Evolutionary conservation across 2,113 vertebrate species (phyloP), one percentile per base, ranked within the genome.

Genomic region (Polypterus senegalus): DNA sequence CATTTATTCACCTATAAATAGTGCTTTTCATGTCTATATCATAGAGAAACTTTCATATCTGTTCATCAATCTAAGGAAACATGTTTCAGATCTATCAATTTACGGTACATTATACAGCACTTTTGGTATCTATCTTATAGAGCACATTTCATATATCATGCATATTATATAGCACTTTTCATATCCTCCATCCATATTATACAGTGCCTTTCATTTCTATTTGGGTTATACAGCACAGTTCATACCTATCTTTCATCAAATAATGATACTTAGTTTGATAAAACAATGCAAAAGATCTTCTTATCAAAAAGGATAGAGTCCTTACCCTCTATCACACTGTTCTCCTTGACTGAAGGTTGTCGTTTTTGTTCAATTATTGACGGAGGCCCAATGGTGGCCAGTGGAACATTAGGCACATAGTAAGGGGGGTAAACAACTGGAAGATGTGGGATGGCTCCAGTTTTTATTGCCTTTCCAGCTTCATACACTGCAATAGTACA

Each of bases 381-480:
- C 59, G 88, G 82, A 56, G 92, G 83, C 0, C 86, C 83, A 52
- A 86, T 74, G 58, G 92, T 84, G 69, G 90, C 79, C 62, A 90
- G 79, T 10, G 94, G 89, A 60, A 93, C 86, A 27, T 85, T 88
- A 60, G 91, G 90, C 61, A 98, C 89, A 80, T 93, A 96, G 77
- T 93, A 97, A 3, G 94, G 86, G 58, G 91, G 92, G 64, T 92
- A 93, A 77, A 92, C 77, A 64, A 82, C 64, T 48, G 89, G 81
- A 48, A 91, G 77, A 57, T 79, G 82, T 65, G 90, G 70, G 65
- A 84, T 83, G 43, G 83, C 89, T 11, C 80, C 79, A 57, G 78
- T 81, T 78, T 95, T 98, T 5, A 88, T 90, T 65, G 87, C 87
- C 76, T 96, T 98, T 62, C 94, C 96, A 46, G 94, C 96, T 77